Base-by-base conservation (phyloP, 2,888 invertebrate species). In the Euproctis similis region DNA sequence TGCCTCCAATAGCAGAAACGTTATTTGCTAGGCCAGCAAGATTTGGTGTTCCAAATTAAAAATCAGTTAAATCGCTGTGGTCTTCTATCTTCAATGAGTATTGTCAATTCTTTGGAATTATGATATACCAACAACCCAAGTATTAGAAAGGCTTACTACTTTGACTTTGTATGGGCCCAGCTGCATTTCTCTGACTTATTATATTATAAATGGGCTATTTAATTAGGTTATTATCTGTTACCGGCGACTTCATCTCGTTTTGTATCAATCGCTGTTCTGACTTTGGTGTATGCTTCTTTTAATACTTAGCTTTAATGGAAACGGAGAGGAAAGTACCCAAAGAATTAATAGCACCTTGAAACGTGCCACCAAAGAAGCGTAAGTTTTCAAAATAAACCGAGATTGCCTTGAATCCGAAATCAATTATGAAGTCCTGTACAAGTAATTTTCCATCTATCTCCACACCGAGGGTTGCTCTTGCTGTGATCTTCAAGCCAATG, bases 281-380 rank as follows among this genome's bases (percentile, higher is more conserved):
- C 84, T 59, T 92, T 91, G 1, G 87, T 87, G 55, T 94, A 93
- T 1, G 92, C 92, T 71, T 93, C 91, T 42, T 88, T 88, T 12
- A 95, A 74, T 40, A 96, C 89, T 45, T 91, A 91, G 95, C 95
- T 60, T 96, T 95, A 53, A 96, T 92, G 6, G 92, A 91, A 61
- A 95, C 94, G 51, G 96, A 95, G 6, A 96, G 87, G 39, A 94
- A 88, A n/a, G 88, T 88, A 0, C 95, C 94, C 0, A 95, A 88
- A 0, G 93, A 91, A 67, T 95, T 96, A 23, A 96, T 88, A 24
- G 94, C 85, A 1, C 92, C 88, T 64, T 92, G 91, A 39, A 88
- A 86, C 40, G 88, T 73, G 22, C 87, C 86, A 1, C 92, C 93
- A 36, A 94, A 81, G 44, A 94, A 88, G 3, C 94, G 92, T 0